These are phyloP conservation scores for Triplophysa rosa DNA, from an alignment of 2,113 vertebrate genomes.

Conservation along the genomic window DNA sequence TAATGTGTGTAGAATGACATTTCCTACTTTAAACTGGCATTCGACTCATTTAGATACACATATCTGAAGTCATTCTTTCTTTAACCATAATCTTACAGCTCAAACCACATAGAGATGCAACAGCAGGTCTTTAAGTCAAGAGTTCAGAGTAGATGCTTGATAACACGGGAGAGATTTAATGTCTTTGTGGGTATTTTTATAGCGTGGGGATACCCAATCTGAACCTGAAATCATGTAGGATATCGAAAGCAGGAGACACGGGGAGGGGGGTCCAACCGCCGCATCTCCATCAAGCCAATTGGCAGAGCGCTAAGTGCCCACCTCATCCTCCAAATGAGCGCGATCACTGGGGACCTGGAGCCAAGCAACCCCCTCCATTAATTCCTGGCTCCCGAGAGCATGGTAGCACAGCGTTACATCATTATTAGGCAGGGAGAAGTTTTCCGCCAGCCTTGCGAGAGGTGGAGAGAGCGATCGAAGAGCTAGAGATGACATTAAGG, in stretches of 20 bases:
- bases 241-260: not conserved
- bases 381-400: slow-evolving; percentile 33
- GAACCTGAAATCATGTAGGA: slow-evolving; percentile 14
- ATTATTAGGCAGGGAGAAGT: slow-evolving; percentile 38
- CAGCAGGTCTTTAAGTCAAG: not conserved
- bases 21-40: not conserved
- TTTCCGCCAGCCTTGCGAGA: slow-evolving; percentile 18
- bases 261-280: slow-evolving; percentile 25
- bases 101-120: not conserved
- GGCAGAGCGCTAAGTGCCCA: slow-evolving; percentile 53
- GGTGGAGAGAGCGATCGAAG: slow-evolving; percentile 15
- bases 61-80: not conserved
- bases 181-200: not conserved
- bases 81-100: not conserved
- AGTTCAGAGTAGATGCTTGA: not conserved
- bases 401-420: slow-evolving; percentile 37
- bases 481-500: not conserved
- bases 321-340: slow-evolving; percentile 49
- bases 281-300: slow-evolving; percentile 52
- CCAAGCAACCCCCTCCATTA: slow-evolving; percentile 43
- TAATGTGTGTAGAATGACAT: not conserved
- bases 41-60: not conserved
- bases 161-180: slow-evolving; percentile 15
- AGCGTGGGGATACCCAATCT: not conserved
- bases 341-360: slow-evolving; percentile 14